Evolutionary conservation across 2,797 vertebrate genomes (phyloP).

Genomic region (Falco peregrinus): DNA sequence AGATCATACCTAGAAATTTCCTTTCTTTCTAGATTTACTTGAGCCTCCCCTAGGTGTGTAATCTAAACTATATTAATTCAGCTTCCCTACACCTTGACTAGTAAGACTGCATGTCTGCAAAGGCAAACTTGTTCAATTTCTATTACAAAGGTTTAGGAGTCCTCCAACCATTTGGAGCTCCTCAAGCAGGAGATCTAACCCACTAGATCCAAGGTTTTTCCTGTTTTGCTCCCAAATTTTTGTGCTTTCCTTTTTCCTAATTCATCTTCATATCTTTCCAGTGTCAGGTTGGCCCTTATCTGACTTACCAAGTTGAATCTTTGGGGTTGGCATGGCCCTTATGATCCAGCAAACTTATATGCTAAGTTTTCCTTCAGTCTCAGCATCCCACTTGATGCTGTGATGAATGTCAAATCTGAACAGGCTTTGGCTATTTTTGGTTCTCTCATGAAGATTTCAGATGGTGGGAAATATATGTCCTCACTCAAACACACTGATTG

Average conservation of each 20-base stretch:
- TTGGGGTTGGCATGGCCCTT: neutral
- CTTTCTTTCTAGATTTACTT: neutral
- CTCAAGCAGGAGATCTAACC: neutral
- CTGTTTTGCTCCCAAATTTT: neutral
- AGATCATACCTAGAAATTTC: neutral
- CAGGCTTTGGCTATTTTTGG: neutral
- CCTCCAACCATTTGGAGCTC: rapidly evolving
- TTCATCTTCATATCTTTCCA: neutral
- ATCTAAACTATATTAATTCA: neutral
- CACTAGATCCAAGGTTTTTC: neutral
- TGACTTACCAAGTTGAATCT: neutral
- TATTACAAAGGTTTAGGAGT: neutral
- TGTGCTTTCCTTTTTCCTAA: neutral
- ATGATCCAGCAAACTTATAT: neutral
- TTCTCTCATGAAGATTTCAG: neutral
- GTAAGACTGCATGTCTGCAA: neutral
- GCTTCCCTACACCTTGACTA: neutral
- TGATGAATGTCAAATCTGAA: neutral
- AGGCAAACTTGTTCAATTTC: neutral
- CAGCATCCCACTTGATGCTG: neutral
- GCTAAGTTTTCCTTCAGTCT: neutral
- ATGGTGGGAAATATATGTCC: neutral
- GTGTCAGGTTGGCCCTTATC: neutral
- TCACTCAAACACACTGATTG: neutral
- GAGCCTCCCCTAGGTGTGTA: neutral